Evolutionary conservation across 2,888 invertebrate genomes (phyloP).

Genomic region (Terebella lapidaria): DNA sequence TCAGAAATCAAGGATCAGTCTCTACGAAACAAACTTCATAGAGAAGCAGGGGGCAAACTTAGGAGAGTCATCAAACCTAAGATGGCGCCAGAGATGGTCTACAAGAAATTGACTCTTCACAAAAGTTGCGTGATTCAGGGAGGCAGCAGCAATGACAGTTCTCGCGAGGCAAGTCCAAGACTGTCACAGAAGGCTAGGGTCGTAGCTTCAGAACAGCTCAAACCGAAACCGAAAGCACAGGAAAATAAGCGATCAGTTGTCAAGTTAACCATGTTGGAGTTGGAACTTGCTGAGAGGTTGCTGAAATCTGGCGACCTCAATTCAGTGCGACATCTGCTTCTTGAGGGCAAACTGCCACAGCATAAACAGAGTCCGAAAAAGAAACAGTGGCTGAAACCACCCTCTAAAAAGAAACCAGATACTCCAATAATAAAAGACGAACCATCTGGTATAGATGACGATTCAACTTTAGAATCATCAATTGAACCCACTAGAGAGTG

Average conservation of each 20-base stretch:
- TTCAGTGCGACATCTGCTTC: neutral
- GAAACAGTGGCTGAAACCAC: slow-evolving; percentile 10
- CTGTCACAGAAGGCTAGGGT: neutral
- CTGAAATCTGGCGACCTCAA: neutral
- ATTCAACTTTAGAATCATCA: neutral
- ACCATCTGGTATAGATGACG: neutral
- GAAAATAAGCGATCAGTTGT: neutral
- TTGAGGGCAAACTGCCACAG: neutral
- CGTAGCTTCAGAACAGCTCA: neutral
- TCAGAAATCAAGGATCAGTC: slow-evolving; percentile 15
- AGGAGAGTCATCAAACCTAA: slow-evolving; percentile 18
- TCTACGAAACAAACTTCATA: slow-evolving; percentile 15
- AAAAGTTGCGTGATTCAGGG: slow-evolving; percentile 9
- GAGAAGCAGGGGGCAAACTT: slow-evolving; percentile 20
- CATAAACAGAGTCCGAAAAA: neutral
- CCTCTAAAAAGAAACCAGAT: neutral
- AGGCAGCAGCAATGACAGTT: neutral
- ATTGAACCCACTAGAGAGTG: neutral
- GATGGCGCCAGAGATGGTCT: slow-evolving; percentile 19
- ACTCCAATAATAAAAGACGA: too few species aligned
- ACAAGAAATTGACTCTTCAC: slow-evolving; percentile 11
- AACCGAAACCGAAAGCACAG: neutral
- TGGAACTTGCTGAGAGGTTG: neutral
- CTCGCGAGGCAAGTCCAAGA: neutral
- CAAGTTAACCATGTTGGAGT: neutral